phyloP scores from a whole-genome alignment of 2,113 vertebrate species.

The Electrona antarctica region DNA sequence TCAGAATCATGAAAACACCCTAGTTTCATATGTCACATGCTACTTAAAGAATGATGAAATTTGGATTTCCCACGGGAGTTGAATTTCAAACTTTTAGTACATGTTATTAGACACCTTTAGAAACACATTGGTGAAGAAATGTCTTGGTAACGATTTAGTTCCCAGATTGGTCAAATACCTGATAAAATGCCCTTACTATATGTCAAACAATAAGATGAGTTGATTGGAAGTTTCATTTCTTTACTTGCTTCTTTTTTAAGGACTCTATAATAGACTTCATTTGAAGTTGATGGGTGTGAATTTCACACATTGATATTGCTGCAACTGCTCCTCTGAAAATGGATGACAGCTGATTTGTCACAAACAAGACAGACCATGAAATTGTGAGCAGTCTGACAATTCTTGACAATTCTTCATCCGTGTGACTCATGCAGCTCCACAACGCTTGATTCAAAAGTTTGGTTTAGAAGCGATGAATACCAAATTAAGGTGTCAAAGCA shows the following conservation, averaged over 20 bases:
- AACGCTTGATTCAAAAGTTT: constrained; percentile 8
- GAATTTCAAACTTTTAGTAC: no score
- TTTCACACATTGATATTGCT: constrained; percentile 35
- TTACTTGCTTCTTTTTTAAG: no score
- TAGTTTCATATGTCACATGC: no score
- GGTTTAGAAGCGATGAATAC: constrained; percentile 3
- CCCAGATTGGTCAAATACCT: no score
- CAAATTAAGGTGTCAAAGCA: constrained; percentile 6
- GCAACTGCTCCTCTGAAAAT: background rate
- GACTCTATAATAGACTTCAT: constrained; percentile 26
- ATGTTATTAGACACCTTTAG: no score
- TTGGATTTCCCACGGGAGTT: no score
- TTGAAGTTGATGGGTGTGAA: constrained; percentile 50
- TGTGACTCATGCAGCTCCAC: background rate
- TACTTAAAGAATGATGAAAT: no score
- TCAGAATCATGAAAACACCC: no score
- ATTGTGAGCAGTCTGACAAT: constrained; percentile 4
- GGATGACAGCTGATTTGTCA: constrained; percentile 31
- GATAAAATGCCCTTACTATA: no score
- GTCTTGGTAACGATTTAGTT: no score
- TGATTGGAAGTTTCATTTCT: constrained; percentile 36
- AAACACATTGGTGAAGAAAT: no score
- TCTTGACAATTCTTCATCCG: constrained; percentile 25
- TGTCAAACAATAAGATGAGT: constrained; percentile 21
- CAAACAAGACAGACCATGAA: constrained; percentile 15